phyloP scores from a whole-genome alignment of 2,113 vertebrate species.

The Suncus etruscus region DNA sequence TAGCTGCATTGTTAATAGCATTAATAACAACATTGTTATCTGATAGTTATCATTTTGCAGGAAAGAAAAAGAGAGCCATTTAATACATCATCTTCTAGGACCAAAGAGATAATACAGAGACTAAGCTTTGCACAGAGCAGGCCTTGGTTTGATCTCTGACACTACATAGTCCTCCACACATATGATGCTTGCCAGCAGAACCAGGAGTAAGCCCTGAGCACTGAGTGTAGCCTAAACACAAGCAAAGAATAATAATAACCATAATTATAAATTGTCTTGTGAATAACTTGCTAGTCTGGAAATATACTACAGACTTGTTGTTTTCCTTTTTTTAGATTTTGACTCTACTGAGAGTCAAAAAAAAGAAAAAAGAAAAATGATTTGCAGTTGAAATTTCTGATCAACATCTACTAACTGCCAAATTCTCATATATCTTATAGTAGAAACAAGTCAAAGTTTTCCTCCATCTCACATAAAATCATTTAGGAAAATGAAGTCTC shows the following conservation, averaged over 20 bases:
- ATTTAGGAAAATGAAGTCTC: slow-evolving; percentile 8
- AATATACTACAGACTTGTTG: background rate
- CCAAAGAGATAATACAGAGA: too few relatives aligned
- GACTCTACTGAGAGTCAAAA: too few relatives aligned
- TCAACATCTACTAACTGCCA: background rate
- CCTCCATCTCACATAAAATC: slow-evolving; percentile 31
- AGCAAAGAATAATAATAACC: too few relatives aligned
- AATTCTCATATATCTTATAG: background rate
- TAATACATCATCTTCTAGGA: background rate
- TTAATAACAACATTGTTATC: background rate
- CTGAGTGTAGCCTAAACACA: too few relatives aligned
- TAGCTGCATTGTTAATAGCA: slow-evolving; percentile 11
- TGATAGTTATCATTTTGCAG: background rate
- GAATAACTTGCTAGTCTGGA: slow-evolving; percentile 24
- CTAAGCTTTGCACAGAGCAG: too few relatives aligned
- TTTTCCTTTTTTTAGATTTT: background rate
- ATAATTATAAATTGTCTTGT: background rate
- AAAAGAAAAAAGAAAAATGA: background rate
- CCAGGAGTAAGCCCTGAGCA: too few relatives aligned
- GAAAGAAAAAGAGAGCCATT: background rate
- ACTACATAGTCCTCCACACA: too few relatives aligned
- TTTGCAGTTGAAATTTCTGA: slow-evolving; percentile 5
- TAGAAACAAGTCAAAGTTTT: background rate
- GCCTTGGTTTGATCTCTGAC: too few relatives aligned
- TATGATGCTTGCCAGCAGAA: too few relatives aligned